Evolutionary conservation across 2,113 vertebrate genomes (phyloP).

Genomic region (Prunella fulvescens): DNA sequence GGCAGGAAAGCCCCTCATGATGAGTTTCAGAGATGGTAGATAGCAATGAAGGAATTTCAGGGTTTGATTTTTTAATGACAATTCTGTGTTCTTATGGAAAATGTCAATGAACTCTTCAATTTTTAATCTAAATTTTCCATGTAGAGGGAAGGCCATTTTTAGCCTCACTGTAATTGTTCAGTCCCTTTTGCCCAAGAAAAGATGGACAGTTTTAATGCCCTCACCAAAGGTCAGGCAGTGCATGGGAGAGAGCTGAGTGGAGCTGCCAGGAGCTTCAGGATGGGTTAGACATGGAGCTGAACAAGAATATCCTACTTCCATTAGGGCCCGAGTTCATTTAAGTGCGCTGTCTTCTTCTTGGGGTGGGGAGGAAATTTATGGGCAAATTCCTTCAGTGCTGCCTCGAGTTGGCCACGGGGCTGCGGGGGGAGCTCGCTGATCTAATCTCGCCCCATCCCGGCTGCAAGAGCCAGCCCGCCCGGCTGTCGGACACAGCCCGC

Average conservation of each 20-base stretch:
- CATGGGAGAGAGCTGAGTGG: not conserved
- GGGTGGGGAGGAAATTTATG: not conserved
- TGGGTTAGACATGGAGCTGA: not conserved
- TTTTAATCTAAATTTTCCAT: slow-evolving; percentile 2
- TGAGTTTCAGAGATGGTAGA: not conserved
- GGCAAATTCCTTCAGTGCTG: not conserved
- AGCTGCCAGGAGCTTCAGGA: not conserved
- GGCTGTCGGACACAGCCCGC: not conserved
- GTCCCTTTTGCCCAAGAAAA: not conserved
- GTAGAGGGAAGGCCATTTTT: not conserved
- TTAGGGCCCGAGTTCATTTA: not conserved
- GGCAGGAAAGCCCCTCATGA: not conserved
- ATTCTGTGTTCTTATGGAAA: not conserved
- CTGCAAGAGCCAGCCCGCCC: not conserved
- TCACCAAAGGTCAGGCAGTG: not conserved
- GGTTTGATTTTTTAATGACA: not conserved
- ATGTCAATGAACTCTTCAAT: slow-evolving; percentile 9
- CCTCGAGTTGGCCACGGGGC: not conserved
- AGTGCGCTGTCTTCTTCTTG: not conserved
- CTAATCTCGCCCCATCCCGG: not conserved
- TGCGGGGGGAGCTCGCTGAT: not conserved
- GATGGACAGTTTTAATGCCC: slow-evolving; percentile 17
- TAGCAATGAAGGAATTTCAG: not conserved
- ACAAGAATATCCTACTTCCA: not conserved
- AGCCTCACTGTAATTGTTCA: not conserved